phyloP scores from a whole-genome alignment of 2,113 vertebrate species.

The Sinocyclocheilus anshuiensis region DNA sequence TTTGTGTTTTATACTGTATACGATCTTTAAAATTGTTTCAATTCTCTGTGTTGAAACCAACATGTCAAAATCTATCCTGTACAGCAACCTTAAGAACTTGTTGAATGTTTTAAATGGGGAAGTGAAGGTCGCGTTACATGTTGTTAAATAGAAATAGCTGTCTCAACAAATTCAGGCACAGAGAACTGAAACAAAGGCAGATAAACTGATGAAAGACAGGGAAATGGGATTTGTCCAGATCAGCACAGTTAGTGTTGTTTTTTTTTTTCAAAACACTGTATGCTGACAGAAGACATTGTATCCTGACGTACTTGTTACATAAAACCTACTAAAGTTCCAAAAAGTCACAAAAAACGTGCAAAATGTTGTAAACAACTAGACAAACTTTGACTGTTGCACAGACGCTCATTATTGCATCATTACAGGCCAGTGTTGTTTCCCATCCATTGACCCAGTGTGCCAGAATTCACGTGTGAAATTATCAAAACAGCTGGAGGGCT shows the following conservation, averaged over 20 bases:
- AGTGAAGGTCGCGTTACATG: not conserved
- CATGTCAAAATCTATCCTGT: not conserved
- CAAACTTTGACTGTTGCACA: not conserved
- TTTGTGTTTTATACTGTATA: too few species aligned
- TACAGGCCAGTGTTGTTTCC: not conserved
- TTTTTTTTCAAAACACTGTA: not conserved
- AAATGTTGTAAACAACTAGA: not conserved
- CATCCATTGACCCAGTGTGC: not conserved
- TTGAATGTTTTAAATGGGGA: slow-evolving; percentile 9
- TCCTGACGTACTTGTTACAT: not conserved
- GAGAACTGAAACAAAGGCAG: not conserved
- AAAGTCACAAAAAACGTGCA: not conserved
- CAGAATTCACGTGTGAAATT: not conserved
- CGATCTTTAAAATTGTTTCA: too few species aligned
- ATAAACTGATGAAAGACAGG: not conserved
- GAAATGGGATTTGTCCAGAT: not conserved
- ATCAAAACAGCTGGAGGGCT: slow-evolving; percentile 1
- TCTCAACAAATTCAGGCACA: not conserved
- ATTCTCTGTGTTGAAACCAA: not conserved
- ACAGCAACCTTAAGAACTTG: not conserved
- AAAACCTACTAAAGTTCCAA: not conserved
- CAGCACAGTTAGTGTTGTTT: not conserved
- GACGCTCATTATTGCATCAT: not conserved
- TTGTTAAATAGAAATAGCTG: not conserved
- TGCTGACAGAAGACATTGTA: not conserved